Evolutionary conservation across 2,797 vertebrate species (phyloP).

Genomic region (Intellagama lesueurii): DNA sequence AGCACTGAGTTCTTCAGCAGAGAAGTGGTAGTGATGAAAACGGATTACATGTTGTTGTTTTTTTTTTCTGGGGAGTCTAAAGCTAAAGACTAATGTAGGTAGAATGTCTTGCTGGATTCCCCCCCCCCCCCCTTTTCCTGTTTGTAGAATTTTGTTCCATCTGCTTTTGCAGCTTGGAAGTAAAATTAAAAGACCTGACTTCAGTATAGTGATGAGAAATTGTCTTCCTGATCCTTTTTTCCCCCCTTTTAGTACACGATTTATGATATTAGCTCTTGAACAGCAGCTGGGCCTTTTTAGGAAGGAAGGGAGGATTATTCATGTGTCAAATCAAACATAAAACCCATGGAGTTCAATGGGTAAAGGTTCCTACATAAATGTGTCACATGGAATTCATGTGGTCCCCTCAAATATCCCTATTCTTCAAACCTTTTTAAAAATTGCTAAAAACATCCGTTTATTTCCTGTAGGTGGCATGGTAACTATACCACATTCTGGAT

Average conservation of each 20-base stretch:
- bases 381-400: not conserved
- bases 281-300: not conserved
- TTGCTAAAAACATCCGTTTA: too few relatives aligned
- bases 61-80: not conserved
- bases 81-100: not conserved
- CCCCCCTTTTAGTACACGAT: not conserved
- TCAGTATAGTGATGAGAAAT: not conserved
- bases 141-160: not conserved
- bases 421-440: too few relatives aligned
- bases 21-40: conserved; percentile 16
- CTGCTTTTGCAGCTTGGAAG: not conserved
- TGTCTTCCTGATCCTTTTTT: not conserved
- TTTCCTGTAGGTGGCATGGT: too few relatives aligned
- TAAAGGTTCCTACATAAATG: not conserved
- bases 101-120: not conserved
- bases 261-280: not conserved
- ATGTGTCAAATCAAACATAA: not conserved
- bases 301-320: not conserved
- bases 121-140: not conserved
- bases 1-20: not conserved
- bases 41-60: not conserved
- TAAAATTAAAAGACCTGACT: not conserved
- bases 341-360: not conserved
- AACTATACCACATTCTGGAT: too few relatives aligned
- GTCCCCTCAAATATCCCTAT: too few relatives aligned